Evolutionary conservation across 2,888 invertebrate genomes (phyloP).

Genomic region (Nephrotoma guestfalica): DNA sequence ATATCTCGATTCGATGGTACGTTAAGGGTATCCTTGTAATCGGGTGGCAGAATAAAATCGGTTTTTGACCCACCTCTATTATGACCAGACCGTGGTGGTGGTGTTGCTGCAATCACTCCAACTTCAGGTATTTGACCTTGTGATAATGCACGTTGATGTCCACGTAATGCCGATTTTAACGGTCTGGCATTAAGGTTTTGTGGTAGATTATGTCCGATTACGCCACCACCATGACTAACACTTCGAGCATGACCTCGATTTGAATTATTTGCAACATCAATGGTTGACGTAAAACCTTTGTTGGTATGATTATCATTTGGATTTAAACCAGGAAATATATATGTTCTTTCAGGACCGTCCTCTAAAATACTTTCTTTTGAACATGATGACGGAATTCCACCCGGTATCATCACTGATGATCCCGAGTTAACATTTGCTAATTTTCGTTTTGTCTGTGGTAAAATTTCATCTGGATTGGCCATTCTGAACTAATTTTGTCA

Average conservation of each 20-base stretch:
- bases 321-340: slow-evolving; percentile 25
- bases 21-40: slow-evolving; percentile 64
- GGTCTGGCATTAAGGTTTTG: slow-evolving; percentile 43
- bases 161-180: slow-evolving; percentile 54
- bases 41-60: slow-evolving; percentile 77
- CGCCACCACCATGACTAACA: slow-evolving; percentile 69
- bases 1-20: slow-evolving; percentile 32
- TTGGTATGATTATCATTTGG: slow-evolving; percentile 13
- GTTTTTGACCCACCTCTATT: slow-evolving; percentile 73
- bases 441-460: background rate
- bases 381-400: slow-evolving; percentile 1
- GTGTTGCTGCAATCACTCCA: slow-evolving; percentile 18
- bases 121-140: slow-evolving; percentile 71
- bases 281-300: slow-evolving; percentile 11
- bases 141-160: slow-evolving; percentile 73
- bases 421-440: slow-evolving; percentile 16
- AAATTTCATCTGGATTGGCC: slow-evolving; percentile 28
- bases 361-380: background rate
- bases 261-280: slow-evolving; percentile 8
- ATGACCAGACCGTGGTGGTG: slow-evolving; percentile 44
- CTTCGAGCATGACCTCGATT: slow-evolving; percentile 57
- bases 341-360: slow-evolving; percentile 28
- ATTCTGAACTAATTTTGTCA: slow-evolving; percentile 18
- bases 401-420: slow-evolving; percentile 4
- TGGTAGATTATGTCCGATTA: slow-evolving; percentile 27